Base-by-base conservation (phyloP, 2,797 vertebrate species). In the Jordanella pulchra region DNA sequence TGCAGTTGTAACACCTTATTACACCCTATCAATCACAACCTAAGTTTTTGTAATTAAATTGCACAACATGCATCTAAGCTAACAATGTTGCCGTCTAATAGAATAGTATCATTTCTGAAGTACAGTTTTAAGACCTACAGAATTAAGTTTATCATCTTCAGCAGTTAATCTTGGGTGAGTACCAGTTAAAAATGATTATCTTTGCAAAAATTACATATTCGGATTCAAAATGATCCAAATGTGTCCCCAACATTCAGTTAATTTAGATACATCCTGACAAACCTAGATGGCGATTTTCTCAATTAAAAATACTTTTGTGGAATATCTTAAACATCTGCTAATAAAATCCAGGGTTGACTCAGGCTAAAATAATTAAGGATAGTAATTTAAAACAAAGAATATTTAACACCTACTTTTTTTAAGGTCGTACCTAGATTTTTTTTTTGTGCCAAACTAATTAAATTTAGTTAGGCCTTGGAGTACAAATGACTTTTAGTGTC, bases 121-220 rank as follows among this genome's bases (percentile, higher is more conserved):
- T 3, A 25, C 1, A 35, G n/a, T 55, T 67, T 61, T 67, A 58
- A 75, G 71, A 61, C 58, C 58, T n/a, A 39, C 4, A 61, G 11
- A 61, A 21, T 61, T 1, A 60, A 21, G 12, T n/a, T 61, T 56
- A 65, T 67, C 32, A 44, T 73, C 39, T 54, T 28, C 18, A 60
- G 35, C 3, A 42, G 75, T 53, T 75, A 58, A 82, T 78, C 70
- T 79, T 82, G 75, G 73, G 71, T 25, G 78, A 75, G 71, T 6
- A 32, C 12, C 56, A 10, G 39, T 28, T 69, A n/a, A 76, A 79
- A 70, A 45, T 14, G 3, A 13, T 35, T 1, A 51, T 25, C 54
- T 73, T 79, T 63, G 2, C 25, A 73, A 64, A 65, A 80, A 64
- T 77, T 65, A 74, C 80, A 82, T 71, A 1, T 4, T 63, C 23